These are phyloP conservation scores for Noctua janthina DNA, from an alignment of 2,888 invertebrate genomes.

Conservation along the genomic window DNA sequence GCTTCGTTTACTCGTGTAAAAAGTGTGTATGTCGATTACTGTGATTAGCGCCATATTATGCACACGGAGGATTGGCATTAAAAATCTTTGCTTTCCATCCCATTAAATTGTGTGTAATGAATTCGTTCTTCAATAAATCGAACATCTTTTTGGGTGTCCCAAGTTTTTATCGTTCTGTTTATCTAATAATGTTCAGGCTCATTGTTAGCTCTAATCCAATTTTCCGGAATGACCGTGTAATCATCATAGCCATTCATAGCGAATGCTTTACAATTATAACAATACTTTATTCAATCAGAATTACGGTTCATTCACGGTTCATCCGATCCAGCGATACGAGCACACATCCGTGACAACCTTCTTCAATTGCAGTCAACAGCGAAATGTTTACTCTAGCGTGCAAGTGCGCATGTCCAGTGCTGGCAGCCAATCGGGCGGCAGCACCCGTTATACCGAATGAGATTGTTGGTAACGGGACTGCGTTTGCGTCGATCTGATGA, in stretches of 20 bases:
- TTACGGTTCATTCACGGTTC: conserved; percentile 52
- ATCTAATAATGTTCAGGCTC: conserved; percentile 22
- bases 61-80: background rate
- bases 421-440: conserved; percentile 69
- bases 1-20: background rate
- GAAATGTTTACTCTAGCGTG: conserved; percentile 69
- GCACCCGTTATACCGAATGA: conserved; percentile 77
- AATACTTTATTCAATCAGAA: conserved; percentile 36
- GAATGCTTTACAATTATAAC: conserved; percentile 32
- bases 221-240: conserved; percentile 26
- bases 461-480: conserved; percentile 81
- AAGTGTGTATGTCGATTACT: conserved; percentile 1
- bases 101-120: background rate
- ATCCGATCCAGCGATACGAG: conserved; percentile 24
- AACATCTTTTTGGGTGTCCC: background rate
- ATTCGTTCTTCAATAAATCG: conserved; percentile 7
- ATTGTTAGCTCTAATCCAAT: conserved; percentile 25
- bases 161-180: conserved; percentile 17
- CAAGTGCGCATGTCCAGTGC: conserved; percentile 59
- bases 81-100: conserved; percentile 5
- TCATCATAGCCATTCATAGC: conserved; percentile 29
- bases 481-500: conserved; percentile 65
- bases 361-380: conserved; percentile 52
- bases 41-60: background rate
- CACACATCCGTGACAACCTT: conserved; percentile 58